Base-by-base conservation (phyloP, 2,888 invertebrate genomes). In the Mylabris sibirica region DNA sequence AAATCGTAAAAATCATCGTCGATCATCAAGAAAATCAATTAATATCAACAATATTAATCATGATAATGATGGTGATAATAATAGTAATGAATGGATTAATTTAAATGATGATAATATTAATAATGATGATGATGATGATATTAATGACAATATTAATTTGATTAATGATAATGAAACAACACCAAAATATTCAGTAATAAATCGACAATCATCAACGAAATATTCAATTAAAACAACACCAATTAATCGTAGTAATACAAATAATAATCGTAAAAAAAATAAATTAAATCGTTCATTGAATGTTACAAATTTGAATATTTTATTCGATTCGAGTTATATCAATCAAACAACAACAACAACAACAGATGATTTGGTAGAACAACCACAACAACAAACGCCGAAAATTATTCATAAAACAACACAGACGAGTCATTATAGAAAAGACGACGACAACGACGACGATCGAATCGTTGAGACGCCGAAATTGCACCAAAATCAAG, bases 281-380 rank as follows among this genome's bases (percentile, higher is more conserved):
- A 53, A 53, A 53, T 9, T 63, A 14, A 69, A 60, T 44, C 11
- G 69, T n/a, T 66, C 70, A 17, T 59, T 75, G 41, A 77, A 77
- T 63, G 75, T 78, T n/a, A 79, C 79, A 9, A 78, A 79, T 68
- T 71, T 79, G 64, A 78, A 78, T 66, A 68, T 75, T 30, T 65
- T 78, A 30, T 78, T 78, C 67, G 75, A 79, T 41, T 75, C 75
- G 20, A 75, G 75, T 53, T 66, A 66, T 60, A 69, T 72, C 59
- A 69, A 70, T 17, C 69, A 72, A 26, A 34, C 44, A 3, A 44
- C 44, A 44, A 44, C 38, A 38, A 38, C 44, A 5, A n/a, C 44
- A 44, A 44, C 17, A 8, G 44, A 17, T 63, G 64, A 11, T 44
- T 35, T 35, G 9, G 6, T 1, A 35, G 1, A 38, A 38, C 12